Base-by-base conservation (phyloP, 2,888 invertebrate genomes). In the Tricholauxania praeusta region DNA sequence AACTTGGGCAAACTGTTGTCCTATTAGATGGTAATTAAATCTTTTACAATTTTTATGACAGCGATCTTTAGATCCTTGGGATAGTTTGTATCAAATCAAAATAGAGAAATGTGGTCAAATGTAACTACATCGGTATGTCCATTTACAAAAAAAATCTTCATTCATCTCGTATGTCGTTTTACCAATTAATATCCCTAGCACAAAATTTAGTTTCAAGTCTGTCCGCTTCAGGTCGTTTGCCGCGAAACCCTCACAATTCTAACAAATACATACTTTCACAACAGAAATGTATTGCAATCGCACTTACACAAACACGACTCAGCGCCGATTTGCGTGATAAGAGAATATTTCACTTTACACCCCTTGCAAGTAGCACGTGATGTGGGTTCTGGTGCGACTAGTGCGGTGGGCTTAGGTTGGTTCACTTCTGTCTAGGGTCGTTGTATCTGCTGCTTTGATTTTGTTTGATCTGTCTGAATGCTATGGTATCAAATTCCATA, bases 281-380 rank as follows among this genome's bases (percentile, higher is more conserved):
- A 28, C 12, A 28, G 15, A 10, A 53, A 17, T 12, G 59, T 39
- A 39, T 39, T 10, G 10, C 10, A 39, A 39, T 39, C 39, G 39
- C 39, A 39, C 39, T 39, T 39, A 39, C 39, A 39, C 55, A 55
- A 55, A 10, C 17, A 55, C 39, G 17, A 47, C 59, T 59, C 28
- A 59, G 51, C 28, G 51, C 70, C 65, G 53, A 59, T 62, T 82
- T 76, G 82, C 82, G 82, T 82, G 82, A 79, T 80, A 82, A 79
- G 59, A 65, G 77, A 74, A 81, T 78, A 83, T 82, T 79, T 82
- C 72, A 53, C 28, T 60, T 70, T 39, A 47, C 57, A 60, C 49
- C 60, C 63, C 14, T 15, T 39, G 47, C 55, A 52, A 39, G 55
- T 7, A 47, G 67, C 51, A 39, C 67, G 65, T 52, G 65, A 28